These are phyloP conservation scores for Micromussa lordhowensis DNA, from an alignment of 92 coral and sea anemone species.

Conservation along the genomic window DNA sequence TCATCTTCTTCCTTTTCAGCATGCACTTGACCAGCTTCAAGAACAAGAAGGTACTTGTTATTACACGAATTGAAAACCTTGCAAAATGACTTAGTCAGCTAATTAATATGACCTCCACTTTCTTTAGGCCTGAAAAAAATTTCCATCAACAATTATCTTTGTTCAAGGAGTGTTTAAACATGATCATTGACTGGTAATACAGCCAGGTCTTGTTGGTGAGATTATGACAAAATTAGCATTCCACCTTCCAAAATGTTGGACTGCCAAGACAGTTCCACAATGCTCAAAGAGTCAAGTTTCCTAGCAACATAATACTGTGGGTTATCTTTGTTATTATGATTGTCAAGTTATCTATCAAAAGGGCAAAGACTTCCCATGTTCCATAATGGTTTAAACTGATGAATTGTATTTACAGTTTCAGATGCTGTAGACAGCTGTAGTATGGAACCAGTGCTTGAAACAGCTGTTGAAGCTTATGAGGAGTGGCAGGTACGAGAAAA, in stretches of 20 bases:
- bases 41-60: slow-evolving; percentile 16
- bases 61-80: too few relatives aligned
- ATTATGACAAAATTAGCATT: background rate
- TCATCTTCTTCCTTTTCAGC: background rate
- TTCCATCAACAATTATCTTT: background rate
- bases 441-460: background rate
- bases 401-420: background rate
- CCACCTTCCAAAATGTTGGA: background rate
- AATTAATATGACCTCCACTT: background rate
- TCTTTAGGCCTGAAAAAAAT: background rate
- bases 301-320: too few relatives aligned
- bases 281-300: background rate
- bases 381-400: background rate
- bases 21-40: slow-evolving; percentile 21
- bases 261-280: background rate
- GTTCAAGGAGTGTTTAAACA: too few relatives aligned
- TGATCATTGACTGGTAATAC: background rate
- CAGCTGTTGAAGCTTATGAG: slow-evolving; percentile 26
- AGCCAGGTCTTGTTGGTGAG: too few relatives aligned
- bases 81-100: too few relatives aligned
- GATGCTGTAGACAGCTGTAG: background rate
- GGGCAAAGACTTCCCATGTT: too few relatives aligned
- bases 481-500: slow-evolving; percentile 16
- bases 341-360: too few relatives aligned
- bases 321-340: too few relatives aligned